A percentile compares a stretch with the other conserved stretches of the same genome.
Conservation (phyloP, 2,113 vertebrate species). For the Struthio camelus region DNA sequence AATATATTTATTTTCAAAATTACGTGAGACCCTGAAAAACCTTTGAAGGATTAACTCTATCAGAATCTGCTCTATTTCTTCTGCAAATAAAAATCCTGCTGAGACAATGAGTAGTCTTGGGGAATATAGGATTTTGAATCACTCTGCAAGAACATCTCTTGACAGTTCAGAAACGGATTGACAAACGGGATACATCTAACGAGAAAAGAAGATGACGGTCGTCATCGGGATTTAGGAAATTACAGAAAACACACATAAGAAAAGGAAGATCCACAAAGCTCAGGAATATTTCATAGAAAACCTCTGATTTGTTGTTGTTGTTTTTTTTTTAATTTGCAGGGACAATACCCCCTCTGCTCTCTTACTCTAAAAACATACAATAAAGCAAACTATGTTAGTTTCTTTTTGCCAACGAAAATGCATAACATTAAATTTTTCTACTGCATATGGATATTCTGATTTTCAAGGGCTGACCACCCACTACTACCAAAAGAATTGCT, state of each 20-base stretch:
- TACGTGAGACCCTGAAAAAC: neutral
- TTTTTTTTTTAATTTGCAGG: neutral
- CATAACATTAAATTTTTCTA: neutral
- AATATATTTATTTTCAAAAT: constrained; percentile 1
- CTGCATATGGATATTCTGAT: neutral
- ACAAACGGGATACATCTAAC: neutral
- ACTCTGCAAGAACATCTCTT: neutral
- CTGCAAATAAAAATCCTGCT: neutral
- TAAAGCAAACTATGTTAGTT: neutral
- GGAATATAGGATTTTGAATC: neutral
- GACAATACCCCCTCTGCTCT: neutral
- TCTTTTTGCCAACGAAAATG: neutral
- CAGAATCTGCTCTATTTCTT: neutral
- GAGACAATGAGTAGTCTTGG: neutral
- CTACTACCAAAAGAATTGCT: neutral
- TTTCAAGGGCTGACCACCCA: neutral
- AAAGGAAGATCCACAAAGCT: neutral
- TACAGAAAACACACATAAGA: neutral
- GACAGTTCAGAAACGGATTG: neutral
- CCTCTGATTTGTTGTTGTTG: rapidly evolving
- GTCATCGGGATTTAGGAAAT: neutral
- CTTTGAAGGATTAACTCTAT: neutral
- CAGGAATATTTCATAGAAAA: neutral
- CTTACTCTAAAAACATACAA: neutral
- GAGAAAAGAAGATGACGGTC: neutral